These are phyloP conservation scores for Oxytorus armatus DNA, from an alignment of 2,888 invertebrate genomes.

Conservation along the genomic window DNA sequence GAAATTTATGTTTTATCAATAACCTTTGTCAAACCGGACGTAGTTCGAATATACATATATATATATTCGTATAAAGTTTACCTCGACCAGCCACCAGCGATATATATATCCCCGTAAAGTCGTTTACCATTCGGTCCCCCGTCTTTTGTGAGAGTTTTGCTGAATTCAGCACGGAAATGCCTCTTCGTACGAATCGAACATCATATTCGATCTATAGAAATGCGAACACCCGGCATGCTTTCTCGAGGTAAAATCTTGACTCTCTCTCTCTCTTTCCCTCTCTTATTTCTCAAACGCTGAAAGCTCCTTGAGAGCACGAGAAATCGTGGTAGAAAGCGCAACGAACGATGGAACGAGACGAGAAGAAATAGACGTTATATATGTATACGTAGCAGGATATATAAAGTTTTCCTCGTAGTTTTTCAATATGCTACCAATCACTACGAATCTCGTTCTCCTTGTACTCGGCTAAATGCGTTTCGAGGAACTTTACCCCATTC, in stretches of 20 bases:
- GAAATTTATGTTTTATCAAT: too few relatives aligned
- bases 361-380: slow-evolving; percentile 4
- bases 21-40: not conserved
- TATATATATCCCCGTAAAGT: slow-evolving; percentile 49
- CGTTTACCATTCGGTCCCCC: slow-evolving; percentile 52
- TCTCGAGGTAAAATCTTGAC: slow-evolving; percentile 37
- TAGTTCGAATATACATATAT: not conserved
- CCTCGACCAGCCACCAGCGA: slow-evolving; percentile 12
- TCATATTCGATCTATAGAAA: slow-evolving; percentile 30
- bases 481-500: slow-evolving; percentile 1
- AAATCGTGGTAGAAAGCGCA: slow-evolving; percentile 32
- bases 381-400: not conserved
- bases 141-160: slow-evolving; percentile 46
- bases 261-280: too few relatives aligned
- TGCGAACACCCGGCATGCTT: slow-evolving; percentile 5
- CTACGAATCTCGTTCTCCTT: slow-evolving; percentile 27
- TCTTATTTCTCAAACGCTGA: slow-evolving; percentile 32
- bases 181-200: slow-evolving; percentile 7
- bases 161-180: slow-evolving; percentile 18
- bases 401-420: slow-evolving; percentile 18
- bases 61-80: not conserved
- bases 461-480: slow-evolving; percentile 16
- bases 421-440: slow-evolving; percentile 55
- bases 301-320: slow-evolving; percentile 33
- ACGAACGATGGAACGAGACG: slow-evolving; percentile 16